Percentiles rank a stretch among this genome's conserved stretches.
These are phyloP conservation scores for Cairina moschata DNA, from an alignment of 2,113 vertebrate genomes.

Conservation along the genomic window DNA sequence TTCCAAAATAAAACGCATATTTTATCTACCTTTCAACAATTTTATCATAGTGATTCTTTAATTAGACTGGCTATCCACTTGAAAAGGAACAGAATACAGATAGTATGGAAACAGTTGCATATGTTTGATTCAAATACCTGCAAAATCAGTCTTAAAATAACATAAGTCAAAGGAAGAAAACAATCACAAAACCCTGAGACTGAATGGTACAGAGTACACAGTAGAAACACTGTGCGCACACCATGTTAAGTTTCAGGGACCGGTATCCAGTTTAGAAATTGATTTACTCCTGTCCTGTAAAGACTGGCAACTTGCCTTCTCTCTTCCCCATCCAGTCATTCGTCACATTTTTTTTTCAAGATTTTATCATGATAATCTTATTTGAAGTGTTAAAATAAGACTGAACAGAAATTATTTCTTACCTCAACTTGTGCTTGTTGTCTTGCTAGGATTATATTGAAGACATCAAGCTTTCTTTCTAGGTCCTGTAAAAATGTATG, in stretches of 20 bases:
- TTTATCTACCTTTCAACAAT: neutral
- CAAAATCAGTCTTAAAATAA: neutral
- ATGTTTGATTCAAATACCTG: neutral
- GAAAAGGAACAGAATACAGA: neutral
- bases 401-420: neutral
- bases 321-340: neutral
- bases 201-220: neutral
- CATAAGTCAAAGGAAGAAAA: neutral
- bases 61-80: neutral
- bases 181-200: neutral
- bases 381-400: neutral
- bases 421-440: slow-evolving; percentile 97
- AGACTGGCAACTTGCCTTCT: neutral
- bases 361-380: neutral
- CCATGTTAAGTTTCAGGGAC: neutral
- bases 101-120: neutral
- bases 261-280: neutral
- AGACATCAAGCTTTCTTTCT: slow-evolving; percentile 92
- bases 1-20: neutral
- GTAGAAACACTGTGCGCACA: neutral
- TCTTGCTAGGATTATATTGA: slow-evolving; percentile 90
- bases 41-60: neutral
- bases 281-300: neutral
- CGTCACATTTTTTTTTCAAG: neutral
- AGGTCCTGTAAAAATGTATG: slow-evolving; percentile 80